These are phyloP conservation scores for Pipra filicauda DNA, from an alignment of 2,113 vertebrate genomes.

Conservation along the genomic window DNA sequence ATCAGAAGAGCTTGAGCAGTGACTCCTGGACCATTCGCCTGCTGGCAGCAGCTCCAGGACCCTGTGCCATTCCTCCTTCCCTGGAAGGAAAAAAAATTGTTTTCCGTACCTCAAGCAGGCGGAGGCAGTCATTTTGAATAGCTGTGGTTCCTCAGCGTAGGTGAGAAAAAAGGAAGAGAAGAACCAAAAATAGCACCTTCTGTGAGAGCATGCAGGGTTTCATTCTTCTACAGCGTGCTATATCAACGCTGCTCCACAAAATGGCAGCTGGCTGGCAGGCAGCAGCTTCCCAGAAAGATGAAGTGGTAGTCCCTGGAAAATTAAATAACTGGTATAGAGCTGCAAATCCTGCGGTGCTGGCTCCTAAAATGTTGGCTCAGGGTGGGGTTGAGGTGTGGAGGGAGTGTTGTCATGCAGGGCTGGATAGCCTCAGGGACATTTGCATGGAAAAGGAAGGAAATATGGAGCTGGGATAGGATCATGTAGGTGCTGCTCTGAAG, in stretches of 20 bases:
- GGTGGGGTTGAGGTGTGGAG: not conserved
- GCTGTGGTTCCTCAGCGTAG: not conserved
- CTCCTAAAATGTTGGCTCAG: not conserved
- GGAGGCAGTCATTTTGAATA: not conserved
- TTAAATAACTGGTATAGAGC: not conserved
- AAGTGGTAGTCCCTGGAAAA: conserved; percentile 19
- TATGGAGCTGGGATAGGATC: not conserved
- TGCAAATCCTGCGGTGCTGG: not conserved
- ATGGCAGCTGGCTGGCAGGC: conserved; percentile 42
- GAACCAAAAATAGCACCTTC: conserved; percentile 29
- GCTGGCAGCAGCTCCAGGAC: not conserved
- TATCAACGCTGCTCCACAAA: not conserved
- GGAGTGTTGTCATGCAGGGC: not conserved
- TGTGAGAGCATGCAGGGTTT: not conserved
- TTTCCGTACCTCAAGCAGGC: not conserved
- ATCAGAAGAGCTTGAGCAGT: not conserved
- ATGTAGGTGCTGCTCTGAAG: not conserved
- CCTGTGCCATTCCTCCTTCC: not conserved
- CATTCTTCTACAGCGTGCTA: not conserved
- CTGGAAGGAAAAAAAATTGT: not conserved
- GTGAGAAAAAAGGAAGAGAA: conserved; percentile 5
- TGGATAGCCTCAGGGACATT: not conserved
- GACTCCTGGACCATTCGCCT: fast-evolving
- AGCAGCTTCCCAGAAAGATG: conserved; percentile 2
- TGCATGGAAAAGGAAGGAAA: not conserved